Percentiles rank a stretch among this genome's conserved stretches.
Evolutionary conservation across 92 coral and sea anemone species (phyloP).

Genomic region (Galaxea fascicularis): DNA sequence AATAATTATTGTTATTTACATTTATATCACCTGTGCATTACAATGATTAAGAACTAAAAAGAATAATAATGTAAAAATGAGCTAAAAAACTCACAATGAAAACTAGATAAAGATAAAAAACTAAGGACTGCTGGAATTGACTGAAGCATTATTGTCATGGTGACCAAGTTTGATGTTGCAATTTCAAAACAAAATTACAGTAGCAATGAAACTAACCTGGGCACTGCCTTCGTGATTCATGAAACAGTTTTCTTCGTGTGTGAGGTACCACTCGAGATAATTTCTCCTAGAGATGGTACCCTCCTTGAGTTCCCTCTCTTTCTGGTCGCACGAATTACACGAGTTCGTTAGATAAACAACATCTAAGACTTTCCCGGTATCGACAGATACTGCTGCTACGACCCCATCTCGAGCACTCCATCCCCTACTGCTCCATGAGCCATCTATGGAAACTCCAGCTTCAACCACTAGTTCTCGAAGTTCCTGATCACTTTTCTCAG

Average conservation of each 20-base stretch:
- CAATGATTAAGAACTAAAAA: too few relatives aligned
- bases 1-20: too few relatives aligned
- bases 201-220: constrained; percentile 2
- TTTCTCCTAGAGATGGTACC: neutral
- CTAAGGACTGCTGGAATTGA: neutral
- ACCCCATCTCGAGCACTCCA: constrained; percentile 62
- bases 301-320: constrained; percentile 30
- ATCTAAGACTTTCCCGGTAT: constrained; percentile 67
- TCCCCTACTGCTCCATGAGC: constrained; percentile 72
- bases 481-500: constrained; percentile 42
- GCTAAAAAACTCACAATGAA: too few relatives aligned
- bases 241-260: constrained; percentile 21
- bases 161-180: too few relatives aligned
- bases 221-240: constrained; percentile 47
- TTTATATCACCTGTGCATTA: too few relatives aligned
- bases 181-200: neutral
- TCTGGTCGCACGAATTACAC: constrained; percentile 39
- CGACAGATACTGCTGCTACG: constrained; percentile 59
- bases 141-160: too few relatives aligned
- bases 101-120: too few relatives aligned
- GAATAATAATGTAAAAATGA: too few relatives aligned
- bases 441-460: constrained; percentile 53
- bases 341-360: constrained; percentile 47
- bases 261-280: constrained; percentile 5
- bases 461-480: constrained; percentile 36